These are phyloP conservation scores for Helicoverpa zea DNA, from an alignment of 1,140 invertebrate genomes.

Conservation along the genomic window DNA sequence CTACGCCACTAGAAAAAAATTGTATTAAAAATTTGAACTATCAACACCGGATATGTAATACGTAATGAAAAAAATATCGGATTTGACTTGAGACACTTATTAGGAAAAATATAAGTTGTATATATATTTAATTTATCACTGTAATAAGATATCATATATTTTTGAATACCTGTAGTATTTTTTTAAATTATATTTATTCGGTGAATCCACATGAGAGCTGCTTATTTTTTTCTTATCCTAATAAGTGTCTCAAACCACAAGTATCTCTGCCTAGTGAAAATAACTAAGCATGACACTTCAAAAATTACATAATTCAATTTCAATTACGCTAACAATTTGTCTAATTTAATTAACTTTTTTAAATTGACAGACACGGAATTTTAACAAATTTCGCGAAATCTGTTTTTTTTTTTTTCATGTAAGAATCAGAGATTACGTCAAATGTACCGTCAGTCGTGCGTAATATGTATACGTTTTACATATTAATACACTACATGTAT, in stretches of 20 bases:
- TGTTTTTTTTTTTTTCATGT: constrained; percentile 14
- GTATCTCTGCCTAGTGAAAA: neutral
- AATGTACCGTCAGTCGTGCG: constrained; percentile 40
- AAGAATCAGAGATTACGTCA: constrained; percentile 35
- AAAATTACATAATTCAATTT: constrained; percentile 20
- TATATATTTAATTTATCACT: neutral
- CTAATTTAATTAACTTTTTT: constrained; percentile 58
- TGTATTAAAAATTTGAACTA: constrained; percentile 58
- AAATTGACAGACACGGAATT: constrained; percentile 64
- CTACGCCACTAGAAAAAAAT: constrained; percentile 49
- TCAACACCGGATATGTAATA: constrained; percentile 51
- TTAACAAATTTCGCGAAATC: constrained; percentile 36
- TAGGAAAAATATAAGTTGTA: neutral
- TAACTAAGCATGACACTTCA: constrained; percentile 5
- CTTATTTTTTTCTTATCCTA: neutral
- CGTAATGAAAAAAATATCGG: constrained; percentile 27
- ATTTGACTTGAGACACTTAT: constrained; percentile 6
- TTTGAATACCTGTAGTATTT: neutral
- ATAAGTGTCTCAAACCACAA: constrained; percentile 8
- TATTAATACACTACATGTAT: constrained; percentile 43
- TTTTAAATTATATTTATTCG: neutral
- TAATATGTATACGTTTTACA: constrained; percentile 44
- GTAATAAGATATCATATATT: no score
- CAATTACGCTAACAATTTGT: constrained; percentile 49
- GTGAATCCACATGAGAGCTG: neutral